These are phyloP conservation scores for Diaprepes abbreviatus DNA, from an alignment of 2,888 invertebrate species.

Conservation along the genomic window DNA sequence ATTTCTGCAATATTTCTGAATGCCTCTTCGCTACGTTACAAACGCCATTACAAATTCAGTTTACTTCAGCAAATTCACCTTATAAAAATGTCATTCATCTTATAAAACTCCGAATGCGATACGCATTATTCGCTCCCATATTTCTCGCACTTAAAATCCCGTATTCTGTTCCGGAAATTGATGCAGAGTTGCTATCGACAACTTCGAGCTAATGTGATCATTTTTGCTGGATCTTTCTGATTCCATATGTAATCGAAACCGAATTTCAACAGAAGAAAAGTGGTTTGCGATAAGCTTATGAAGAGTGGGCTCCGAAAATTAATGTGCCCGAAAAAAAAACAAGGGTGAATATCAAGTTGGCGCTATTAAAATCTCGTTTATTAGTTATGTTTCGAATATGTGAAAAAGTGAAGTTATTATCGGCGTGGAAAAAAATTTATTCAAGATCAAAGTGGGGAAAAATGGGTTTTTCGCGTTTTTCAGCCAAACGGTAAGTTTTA, in stretches of 20 bases:
- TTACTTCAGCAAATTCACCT: no score
- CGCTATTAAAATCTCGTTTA: no score
- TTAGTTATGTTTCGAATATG: no score
- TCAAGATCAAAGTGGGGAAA: no score
- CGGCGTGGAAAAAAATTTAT: no score
- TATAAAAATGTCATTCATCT: no score
- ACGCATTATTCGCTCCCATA: background rate
- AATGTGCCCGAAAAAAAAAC: slow-evolving; percentile 7
- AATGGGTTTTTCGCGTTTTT: no score
- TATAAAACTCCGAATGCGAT: background rate
- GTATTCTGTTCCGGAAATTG: background rate
- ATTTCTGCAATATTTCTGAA: no score
- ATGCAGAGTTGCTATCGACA: slow-evolving; percentile 14
- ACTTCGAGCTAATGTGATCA: slow-evolving; percentile 14
- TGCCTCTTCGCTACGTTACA: no score
- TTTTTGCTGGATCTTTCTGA: slow-evolving; percentile 16
- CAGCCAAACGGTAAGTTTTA: no score
- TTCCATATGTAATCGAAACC: slow-evolving; percentile 18
- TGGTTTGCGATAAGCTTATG: slow-evolving; percentile 29
- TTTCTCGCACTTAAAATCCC: slow-evolving; percentile 1
- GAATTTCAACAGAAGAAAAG: slow-evolving; percentile 22
- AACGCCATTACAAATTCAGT: no score
- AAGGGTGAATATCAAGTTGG: background rate
- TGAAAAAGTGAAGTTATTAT: no score
- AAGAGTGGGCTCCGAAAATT: background rate